A percentile compares a stretch with the other conserved stretches of the same genome.
phyloP scores from a whole-genome alignment of 1,140 invertebrate species.

The Chironomus striatipennis region DNA sequence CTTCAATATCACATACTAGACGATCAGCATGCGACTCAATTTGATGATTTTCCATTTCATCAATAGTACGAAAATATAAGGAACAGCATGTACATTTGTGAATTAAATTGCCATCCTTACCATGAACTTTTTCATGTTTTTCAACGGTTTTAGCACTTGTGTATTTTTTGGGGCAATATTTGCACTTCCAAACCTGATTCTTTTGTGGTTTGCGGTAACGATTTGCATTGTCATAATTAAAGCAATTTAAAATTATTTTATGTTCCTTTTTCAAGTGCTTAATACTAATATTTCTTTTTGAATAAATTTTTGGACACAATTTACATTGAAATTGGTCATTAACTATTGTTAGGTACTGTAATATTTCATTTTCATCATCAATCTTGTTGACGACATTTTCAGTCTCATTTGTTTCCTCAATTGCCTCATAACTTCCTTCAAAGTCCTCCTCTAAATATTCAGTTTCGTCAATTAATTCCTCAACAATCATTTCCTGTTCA shows the following conservation, averaged over 20 bases:
- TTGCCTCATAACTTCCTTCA: neutral
- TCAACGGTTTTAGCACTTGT: conserved; percentile 26
- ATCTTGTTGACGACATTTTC: conserved; percentile 32
- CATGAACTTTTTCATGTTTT: conserved; percentile 28
- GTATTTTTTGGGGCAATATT: conserved; percentile 24
- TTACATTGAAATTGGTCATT: neutral
- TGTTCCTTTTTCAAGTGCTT: neutral
- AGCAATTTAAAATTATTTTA: neutral
- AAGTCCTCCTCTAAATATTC: neutral
- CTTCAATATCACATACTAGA: conserved; percentile 35
- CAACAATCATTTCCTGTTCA: neutral
- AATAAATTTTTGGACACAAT: conserved; percentile 13
- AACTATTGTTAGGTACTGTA: conserved; percentile 29
- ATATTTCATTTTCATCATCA: conserved; percentile 28
- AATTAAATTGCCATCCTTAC: conserved; percentile 32
- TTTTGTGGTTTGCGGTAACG: conserved; percentile 5
- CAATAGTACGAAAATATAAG: conserved; percentile 37
- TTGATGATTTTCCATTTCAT: conserved; percentile 37
- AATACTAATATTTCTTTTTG: neutral
- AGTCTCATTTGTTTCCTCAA: conserved; percentile 28
- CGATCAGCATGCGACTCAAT: conserved; percentile 36
- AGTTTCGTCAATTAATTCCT: neutral
- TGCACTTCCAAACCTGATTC: neutral
- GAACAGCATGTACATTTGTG: conserved; percentile 41
- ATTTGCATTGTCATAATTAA: neutral